Percentiles rank a stretch among this genome's conserved stretches.
Conservation (phyloP, 2,113 vertebrate species). For the Sisor rabdophorus region DNA sequence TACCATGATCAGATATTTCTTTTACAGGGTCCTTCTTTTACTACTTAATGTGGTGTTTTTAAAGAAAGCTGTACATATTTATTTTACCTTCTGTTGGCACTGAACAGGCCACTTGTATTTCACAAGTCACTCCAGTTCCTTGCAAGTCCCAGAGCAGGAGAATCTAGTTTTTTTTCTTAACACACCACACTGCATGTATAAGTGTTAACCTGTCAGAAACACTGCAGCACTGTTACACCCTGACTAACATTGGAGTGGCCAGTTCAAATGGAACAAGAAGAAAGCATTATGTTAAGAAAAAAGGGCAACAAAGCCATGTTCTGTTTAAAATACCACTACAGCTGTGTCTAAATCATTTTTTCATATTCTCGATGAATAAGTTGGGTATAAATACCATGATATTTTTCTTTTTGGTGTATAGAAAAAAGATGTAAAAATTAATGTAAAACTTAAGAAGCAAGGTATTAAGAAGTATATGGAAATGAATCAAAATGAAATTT, state of each 20-base stretch:
- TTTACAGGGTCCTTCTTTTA: conserved; percentile 38
- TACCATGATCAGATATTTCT: conserved; percentile 29
- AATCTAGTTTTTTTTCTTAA: conserved; percentile 39
- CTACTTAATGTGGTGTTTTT: conserved; percentile 43
- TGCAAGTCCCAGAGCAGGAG: conserved; percentile 35
- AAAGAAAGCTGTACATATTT: conserved; percentile 46
- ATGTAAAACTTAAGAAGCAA: too few relatives aligned
- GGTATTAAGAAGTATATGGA: too few relatives aligned
- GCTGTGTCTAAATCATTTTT: too few relatives aligned
- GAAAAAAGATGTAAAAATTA: too few relatives aligned
- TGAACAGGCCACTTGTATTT: conserved; percentile 49
- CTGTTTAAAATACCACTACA: conserved; percentile 8
- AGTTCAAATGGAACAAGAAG: conserved; percentile 22
- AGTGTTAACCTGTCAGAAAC: conserved; percentile 22
- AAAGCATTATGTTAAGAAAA: neutral
- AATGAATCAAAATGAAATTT: too few relatives aligned
- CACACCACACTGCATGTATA: conserved; percentile 10
- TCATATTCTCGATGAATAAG: too few relatives aligned
- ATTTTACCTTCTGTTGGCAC: conserved; percentile 45
- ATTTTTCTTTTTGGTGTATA: too few relatives aligned
- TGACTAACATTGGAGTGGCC: neutral
- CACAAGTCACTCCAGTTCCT: conserved; percentile 35
- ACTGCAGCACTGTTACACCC: conserved; percentile 4
- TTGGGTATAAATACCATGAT: too few relatives aligned
- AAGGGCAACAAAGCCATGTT: neutral